Evolutionary conservation across 2,888 invertebrate genomes (phyloP).

Genomic region (Orchesellides sinensis): DNA sequence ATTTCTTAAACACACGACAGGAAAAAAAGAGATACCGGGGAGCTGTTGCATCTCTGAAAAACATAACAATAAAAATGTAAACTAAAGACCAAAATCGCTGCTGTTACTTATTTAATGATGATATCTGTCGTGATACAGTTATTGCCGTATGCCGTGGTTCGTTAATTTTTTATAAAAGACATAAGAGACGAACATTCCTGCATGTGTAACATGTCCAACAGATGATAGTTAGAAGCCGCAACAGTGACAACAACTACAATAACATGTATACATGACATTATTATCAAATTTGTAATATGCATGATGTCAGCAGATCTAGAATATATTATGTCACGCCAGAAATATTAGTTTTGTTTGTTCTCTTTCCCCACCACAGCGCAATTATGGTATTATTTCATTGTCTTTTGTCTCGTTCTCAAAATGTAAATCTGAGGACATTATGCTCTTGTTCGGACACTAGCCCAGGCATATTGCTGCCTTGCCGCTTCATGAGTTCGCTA

Average conservation of each 20-base stretch:
- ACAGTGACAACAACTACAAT: constrained; percentile 7
- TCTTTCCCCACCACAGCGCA: not conserved
- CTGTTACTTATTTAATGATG: not conserved
- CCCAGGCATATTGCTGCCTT: no score
- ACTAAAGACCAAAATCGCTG: not conserved
- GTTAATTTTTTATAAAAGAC: not conserved
- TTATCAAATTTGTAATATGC: constrained; percentile 33
- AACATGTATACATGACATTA: constrained; percentile 11
- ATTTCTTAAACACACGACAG: constrained; percentile 42
- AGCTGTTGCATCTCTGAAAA: not conserved
- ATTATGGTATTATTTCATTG: not conserved
- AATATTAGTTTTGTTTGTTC: not conserved
- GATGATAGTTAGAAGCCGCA: constrained; percentile 4
- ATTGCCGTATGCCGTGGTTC: not conserved
- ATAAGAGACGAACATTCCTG: not conserved
- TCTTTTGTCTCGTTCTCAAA: no score
- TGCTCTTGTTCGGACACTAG: no score
- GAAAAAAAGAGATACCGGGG: constrained; percentile 38
- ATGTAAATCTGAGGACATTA: no score
- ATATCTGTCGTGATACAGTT: constrained; percentile 5
- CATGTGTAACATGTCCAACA: constrained; percentile 36
- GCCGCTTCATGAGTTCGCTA: no score
- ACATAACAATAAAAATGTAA: no score
- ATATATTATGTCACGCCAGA: constrained; percentile 7
- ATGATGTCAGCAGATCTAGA: constrained; percentile 35